Base-by-base conservation (phyloP, 2,888 invertebrate genomes). In the Achlya flavicornis region DNA sequence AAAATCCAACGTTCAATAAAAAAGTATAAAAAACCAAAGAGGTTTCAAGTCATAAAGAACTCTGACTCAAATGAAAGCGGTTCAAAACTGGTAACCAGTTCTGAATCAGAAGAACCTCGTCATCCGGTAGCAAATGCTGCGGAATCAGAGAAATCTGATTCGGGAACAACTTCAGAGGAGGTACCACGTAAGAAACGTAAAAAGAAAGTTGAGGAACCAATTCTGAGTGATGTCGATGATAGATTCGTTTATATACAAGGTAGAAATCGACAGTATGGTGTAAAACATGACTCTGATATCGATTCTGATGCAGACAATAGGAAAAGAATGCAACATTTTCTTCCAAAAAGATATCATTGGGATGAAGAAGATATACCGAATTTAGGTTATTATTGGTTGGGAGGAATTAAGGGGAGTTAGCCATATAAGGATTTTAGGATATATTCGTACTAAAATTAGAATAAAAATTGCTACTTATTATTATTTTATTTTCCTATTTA, bases 271-370 rank as follows among this genome's bases (percentile, higher is more conserved):
- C 41, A 41, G 5, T 11, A 19, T 12, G 60, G 26, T 16, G 0
- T 16, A 19, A 70, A 72, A 72, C 10, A 8, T 58, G 41, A 12
- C 11, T 12, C 62, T 14, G 38, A 64, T 11, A 2, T n/a, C 6
- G 64, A 63, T 19, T 69, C 63, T 32, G 64, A 58, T 46, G 66
- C 64, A n/a, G 64, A 59, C 38, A 32, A 32, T 7, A 73, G 90
- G 14, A 72, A 73, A 3, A 68, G 86, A 0, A 11, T 89, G 5
- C 68, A 73, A 0, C 68, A 80, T 35, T 91, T 91, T 60, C 7
- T 91, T 6, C 91, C 91, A 0, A 91, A 91, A 63, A 69, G 89
- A 2, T 82, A 74, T 11, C 79, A 85, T 58, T 91, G 91, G 90
- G 58, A 76, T 0, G 64, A 74, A 0, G 71, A 80, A 0, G 87